Evolutionary conservation across 2,797 vertebrate genomes (phyloP), one percentile per base, ranked within the genome.

Genomic region (Acanthopagrus latus): DNA sequence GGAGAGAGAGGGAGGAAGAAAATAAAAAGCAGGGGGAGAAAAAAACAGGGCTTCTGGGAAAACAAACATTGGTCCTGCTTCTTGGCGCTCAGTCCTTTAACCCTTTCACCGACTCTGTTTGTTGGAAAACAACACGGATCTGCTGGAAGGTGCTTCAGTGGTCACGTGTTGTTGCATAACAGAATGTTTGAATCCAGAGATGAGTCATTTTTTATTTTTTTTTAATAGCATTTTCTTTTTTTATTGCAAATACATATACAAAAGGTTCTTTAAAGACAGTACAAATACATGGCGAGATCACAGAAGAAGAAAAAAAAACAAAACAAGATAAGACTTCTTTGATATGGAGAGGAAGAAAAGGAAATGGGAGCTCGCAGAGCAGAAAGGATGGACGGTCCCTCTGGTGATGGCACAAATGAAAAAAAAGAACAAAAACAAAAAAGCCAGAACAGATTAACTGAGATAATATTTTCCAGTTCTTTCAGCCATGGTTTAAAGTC

Each of bases 161-260:
- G 33, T 13, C 56, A 58, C 29, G 7, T n/a, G 43, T 57, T 44
- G n/a, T 41, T 67, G n/a, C 47, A 52, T 55, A 21, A 52, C 16
- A 55, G 9, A 62, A 47, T 0, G 25, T 60, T 47, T 44, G 44
- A 33, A 29, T 47, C 7, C 63, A 56, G 18, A 7, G 2, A 81
- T 10, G 38, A 58, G 84, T 33, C 10, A 1, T 50, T 25, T 2
- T 44, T 47, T 83, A 71, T 78, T 67, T 76, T 76, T 76, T 80
- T 89, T 89, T 33, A 91, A 94, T 94, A 95, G 95, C 93, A 93
- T 96, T 94, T 97, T 95, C 87, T 94, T 76, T 97, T 99, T 96
- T 99, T 99, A 99, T 99, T 99, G 97, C 96, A 98, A 98, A 98
- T 96, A 97, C 96, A 96, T 91, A 97, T 97, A 98, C 95, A 98